Base-by-base conservation (phyloP, 1,140 invertebrate genomes). In the Lepidurus packardi region DNA sequence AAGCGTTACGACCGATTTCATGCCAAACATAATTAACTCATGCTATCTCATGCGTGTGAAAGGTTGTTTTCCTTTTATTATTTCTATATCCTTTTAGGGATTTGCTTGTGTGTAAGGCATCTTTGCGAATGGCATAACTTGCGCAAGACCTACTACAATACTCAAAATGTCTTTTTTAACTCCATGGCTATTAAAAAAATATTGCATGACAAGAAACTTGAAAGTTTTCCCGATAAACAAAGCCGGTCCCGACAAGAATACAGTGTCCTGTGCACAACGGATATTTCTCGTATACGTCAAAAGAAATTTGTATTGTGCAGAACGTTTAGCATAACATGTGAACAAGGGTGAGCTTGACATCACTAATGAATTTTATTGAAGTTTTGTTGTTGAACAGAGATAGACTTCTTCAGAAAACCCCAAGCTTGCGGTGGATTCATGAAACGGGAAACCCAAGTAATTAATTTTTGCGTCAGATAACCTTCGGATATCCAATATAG, bases 111-210 rank as follows among this genome's bases (percentile, higher is more conserved):
- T 65, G 53, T n/a, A 65, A n/a, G 9, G 53, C 16, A 65, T 65
- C 53, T 34, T 34, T 65, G 53, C 53, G 53, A 65, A 65, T 65
- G 34, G 34, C 3, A 34, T 34, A 34, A 65, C 21, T 65, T 9
- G 53, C 53, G 53, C 53, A 65, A 65, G 53, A 65, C 53, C 53
- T 65, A 65, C 21, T 65, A 65, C 53, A 65, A 65, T 65, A 65
- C 53, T 65, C 53, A 65, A 21, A 65, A 13, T 21, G 8, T 34
- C 34, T 34, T 34, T 34, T 34, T 34, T 34, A 65, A 65, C 53
- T 65, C 53, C 53, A 21, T 65, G 53, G 53, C 53, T 65, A 65
- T 65, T 65, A 65, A 65, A 47, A 47, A 47, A 47, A 65, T 7
- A 65, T 65, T 65, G 53, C 53, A 21, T 65, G 53, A 65, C 53